Percentiles rank a stretch among this genome's conserved stretches.
Evolutionary conservation across 2,113 vertebrate genomes (phyloP).

Genomic region (Rafetus swinhoei): DNA sequence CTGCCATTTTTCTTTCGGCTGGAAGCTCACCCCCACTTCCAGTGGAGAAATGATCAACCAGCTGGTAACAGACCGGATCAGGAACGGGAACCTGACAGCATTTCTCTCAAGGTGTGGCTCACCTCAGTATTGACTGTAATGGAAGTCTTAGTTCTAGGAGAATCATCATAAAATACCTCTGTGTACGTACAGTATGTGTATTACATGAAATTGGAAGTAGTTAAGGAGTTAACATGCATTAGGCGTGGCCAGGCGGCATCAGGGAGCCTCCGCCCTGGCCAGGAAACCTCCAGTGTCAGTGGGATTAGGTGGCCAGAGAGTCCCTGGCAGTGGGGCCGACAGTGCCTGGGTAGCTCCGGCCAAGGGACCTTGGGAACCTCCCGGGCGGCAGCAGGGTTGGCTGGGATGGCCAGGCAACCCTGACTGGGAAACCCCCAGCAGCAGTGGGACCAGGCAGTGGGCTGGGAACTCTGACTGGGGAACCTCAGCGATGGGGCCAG

Average conservation of each 20-base stretch:
- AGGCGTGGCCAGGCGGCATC: background rate
- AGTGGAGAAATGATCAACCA: background rate
- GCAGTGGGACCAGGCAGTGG: too few species aligned
- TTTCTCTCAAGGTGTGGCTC: background rate
- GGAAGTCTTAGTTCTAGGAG: conserved; percentile 45
- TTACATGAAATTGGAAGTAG: conserved; percentile 55
- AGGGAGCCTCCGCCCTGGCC: too few species aligned
- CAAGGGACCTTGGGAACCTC: too few species aligned
- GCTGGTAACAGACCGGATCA: background rate
- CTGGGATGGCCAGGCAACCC: too few species aligned
- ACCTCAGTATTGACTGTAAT: conserved; percentile 56
- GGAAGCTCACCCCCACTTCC: background rate
- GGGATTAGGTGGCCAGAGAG: too few species aligned
- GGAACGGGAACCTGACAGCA: background rate
- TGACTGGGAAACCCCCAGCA: too few species aligned
- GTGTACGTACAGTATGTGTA: background rate
- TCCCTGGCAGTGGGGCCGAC: too few species aligned
- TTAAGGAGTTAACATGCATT: conserved; percentile 32
- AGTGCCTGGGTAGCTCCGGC: too few species aligned
- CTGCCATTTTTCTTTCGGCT: background rate
- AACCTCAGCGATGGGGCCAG: too few species aligned
- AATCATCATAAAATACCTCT: conserved; percentile 58
- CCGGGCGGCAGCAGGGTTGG: too few species aligned
- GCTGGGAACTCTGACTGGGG: too few species aligned
- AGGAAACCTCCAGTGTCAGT: too few species aligned